Evolutionary conservation across 2,888 invertebrate species (phyloP).

Genomic region (Melolontha melolontha): DNA sequence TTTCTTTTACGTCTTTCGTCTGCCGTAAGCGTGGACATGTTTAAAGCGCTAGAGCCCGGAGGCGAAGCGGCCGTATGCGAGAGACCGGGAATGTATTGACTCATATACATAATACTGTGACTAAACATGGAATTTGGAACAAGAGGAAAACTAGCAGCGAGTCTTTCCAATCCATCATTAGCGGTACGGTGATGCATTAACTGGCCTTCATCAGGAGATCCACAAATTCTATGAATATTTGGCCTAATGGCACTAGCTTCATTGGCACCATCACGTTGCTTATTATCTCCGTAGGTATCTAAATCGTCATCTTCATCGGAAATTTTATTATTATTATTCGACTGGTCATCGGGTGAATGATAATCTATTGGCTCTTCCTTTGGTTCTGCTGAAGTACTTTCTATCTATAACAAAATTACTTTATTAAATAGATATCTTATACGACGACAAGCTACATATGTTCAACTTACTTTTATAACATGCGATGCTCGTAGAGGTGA

Average conservation of each 20-base stretch:
- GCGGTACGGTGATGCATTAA: slow-evolving; percentile 57
- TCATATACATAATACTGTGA: slow-evolving; percentile 93
- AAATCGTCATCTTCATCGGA: slow-evolving; percentile 70
- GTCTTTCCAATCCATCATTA: slow-evolving; percentile 62
- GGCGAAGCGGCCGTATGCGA: slow-evolving; percentile 67
- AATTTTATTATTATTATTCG: slow-evolving; percentile 71
- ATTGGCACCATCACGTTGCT: slow-evolving; percentile 42
- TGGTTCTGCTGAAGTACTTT: slow-evolving; percentile 57
- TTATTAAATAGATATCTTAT: slow-evolving; percentile 4
- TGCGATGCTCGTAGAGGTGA: slow-evolving; percentile 55
- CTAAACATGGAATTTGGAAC: slow-evolving; percentile 91
- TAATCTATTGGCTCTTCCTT: slow-evolving; percentile 62
- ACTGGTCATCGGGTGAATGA: slow-evolving; percentile 68
- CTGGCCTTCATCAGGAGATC: slow-evolving; percentile 59
- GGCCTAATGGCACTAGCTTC: slow-evolving; percentile 48
- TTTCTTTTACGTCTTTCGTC: slow-evolving; percentile 95
- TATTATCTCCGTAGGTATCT: slow-evolving; percentile 60
- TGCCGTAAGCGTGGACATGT: slow-evolving; percentile 73
- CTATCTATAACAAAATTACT: slow-evolving; percentile 55
- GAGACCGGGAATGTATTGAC: slow-evolving; percentile 82
- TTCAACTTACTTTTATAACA: slow-evolving; percentile 60
- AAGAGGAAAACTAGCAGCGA: slow-evolving; percentile 76
- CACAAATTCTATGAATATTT: slow-evolving; percentile 56
- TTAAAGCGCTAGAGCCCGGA: slow-evolving; percentile 71
- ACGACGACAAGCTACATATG: background rate